These are phyloP conservation scores for Hemicentrotus pulcherrimus DNA, from an alignment of 35 echinoderm and acorn worm genomes.

Conservation along the genomic window DNA sequence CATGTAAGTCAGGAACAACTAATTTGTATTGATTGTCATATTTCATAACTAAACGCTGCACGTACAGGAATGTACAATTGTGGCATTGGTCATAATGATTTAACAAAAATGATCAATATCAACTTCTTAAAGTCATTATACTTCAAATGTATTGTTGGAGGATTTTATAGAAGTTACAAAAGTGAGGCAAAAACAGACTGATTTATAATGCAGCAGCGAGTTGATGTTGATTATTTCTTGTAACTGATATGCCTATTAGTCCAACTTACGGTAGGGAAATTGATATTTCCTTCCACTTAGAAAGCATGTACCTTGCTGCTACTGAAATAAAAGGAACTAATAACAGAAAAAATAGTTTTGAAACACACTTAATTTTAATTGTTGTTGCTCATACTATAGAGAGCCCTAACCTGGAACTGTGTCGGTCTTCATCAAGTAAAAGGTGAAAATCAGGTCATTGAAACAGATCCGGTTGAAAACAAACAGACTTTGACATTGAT, in stretches of 20 bases:
- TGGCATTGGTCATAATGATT: too few relatives aligned
- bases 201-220: neutral
- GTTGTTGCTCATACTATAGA: too few relatives aligned
- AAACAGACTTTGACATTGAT: neutral
- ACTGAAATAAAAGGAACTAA: too few relatives aligned
- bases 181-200: neutral
- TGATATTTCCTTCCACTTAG: too few relatives aligned
- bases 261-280: neutral
- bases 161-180: neutral
- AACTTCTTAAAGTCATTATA: too few relatives aligned
- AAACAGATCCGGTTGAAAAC: neutral
- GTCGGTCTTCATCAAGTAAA: neutral
- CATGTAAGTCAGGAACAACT: conserved; percentile 72
- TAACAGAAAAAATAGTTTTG: too few relatives aligned
- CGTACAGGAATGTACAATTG: too few relatives aligned
- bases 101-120: too few relatives aligned
- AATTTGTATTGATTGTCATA: neutral
- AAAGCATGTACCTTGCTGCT: too few relatives aligned
- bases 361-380: too few relatives aligned
- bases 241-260: neutral
- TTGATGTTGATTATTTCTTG: neutral
- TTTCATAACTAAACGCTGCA: neutral
- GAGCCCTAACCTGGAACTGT: neutral
- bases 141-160: too few relatives aligned
- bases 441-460: neutral